phyloP scores from a whole-genome alignment of 2,797 vertebrate genomes.

The Holocentrus rufus region DNA sequence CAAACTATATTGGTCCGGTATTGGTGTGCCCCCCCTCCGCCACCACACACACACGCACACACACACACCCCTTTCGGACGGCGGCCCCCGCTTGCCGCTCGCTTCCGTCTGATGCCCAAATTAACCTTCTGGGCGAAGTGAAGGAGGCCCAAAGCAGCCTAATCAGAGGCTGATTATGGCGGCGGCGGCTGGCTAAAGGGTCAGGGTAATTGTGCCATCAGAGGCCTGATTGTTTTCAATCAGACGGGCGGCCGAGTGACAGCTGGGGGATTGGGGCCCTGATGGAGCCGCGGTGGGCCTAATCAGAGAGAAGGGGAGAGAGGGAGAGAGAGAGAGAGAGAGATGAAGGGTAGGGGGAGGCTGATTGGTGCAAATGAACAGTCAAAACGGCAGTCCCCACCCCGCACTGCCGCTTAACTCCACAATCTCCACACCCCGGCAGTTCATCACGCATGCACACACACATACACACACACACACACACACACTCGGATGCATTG shows the following conservation, averaged over 20 bases:
- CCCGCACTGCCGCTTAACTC: conserved; percentile 58
- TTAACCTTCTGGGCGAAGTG: conserved; percentile 99
- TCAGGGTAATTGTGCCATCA: conserved; percentile 99
- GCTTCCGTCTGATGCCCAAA: conserved; percentile 99
- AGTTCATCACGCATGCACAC: conserved; percentile 53
- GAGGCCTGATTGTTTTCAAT: conserved; percentile 99
- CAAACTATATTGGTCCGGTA: conserved; percentile 92
- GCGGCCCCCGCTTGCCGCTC: conserved; percentile 78
- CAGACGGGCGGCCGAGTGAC: conserved; percentile 98
- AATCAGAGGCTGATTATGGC: conserved; percentile 99
- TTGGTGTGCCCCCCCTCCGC: conserved; percentile 79
- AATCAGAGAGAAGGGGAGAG: conserved; percentile 89
- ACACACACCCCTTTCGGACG: conserved; percentile 60
- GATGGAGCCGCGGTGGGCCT: conserved; percentile 98
- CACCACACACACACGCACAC: conserved; percentile 89
- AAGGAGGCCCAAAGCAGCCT: conserved; percentile 99
- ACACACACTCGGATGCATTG: conserved; percentile 13
- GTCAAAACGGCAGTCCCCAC: conserved; percentile 82
- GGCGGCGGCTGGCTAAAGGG: conserved; percentile 99
- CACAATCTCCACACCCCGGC: conserved; percentile 45
- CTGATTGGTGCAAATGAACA: conserved; percentile 99
- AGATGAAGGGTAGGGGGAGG: conserved; percentile 84
- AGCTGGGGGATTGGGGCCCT: conserved; percentile 98
- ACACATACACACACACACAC: conserved; percentile 35
- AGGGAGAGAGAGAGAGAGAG: conserved; percentile 47